These are phyloP conservation scores for Eudasyphora cyanicolor DNA, from an alignment of 2,888 invertebrate species.

Conservation along the genomic window DNA sequence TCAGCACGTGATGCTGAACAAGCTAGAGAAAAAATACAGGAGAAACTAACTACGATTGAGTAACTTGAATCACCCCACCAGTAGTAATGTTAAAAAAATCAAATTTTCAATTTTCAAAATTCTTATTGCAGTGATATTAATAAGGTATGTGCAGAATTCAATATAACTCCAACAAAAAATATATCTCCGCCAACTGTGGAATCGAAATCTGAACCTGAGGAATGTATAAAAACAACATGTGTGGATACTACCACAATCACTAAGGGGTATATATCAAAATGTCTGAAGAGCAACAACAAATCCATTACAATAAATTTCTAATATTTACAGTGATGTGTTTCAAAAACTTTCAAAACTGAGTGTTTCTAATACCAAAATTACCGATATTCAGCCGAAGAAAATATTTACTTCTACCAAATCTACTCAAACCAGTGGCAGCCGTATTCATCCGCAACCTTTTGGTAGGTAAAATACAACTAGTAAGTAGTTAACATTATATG, in stretches of 20 bases:
- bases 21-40: background rate
- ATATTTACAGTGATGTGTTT: background rate
- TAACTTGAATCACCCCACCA: background rate
- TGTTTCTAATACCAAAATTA: slow-evolving; percentile 15
- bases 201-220: background rate
- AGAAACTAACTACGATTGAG: background rate
- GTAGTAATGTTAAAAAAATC: background rate
- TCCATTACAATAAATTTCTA: background rate
- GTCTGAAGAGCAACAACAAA: background rate
- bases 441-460: background rate
- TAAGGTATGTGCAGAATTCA: slow-evolving; percentile 6
- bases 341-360: slow-evolving; percentile 15
- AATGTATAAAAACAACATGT: background rate
- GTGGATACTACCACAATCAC: background rate
- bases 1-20: background rate
- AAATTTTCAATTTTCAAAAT: background rate
- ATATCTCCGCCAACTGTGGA: background rate
- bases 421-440: slow-evolving; percentile 49
- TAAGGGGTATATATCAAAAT: background rate
- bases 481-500: background rate
- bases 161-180: background rate
- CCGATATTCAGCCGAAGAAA: slow-evolving; percentile 38
- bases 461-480: slow-evolving; percentile 38
- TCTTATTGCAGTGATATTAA: slow-evolving; percentile 38
- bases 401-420: slow-evolving; percentile 15